phyloP scores from a whole-genome alignment of 1,140 invertebrate species.

The Euglossa dilemma region DNA sequence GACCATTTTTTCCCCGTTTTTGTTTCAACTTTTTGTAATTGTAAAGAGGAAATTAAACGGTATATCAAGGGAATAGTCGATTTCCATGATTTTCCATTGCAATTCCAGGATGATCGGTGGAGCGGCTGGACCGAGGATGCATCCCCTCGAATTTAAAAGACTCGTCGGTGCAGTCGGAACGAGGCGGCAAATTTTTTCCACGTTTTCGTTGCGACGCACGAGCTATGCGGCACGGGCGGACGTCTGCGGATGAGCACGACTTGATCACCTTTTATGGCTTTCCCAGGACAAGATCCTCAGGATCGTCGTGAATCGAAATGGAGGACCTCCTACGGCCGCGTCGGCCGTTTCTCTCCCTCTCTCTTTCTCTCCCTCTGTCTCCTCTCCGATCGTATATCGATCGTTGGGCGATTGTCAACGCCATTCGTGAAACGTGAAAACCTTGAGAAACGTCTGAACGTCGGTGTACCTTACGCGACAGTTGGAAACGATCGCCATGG shows the following conservation, averaged over 20 bases:
- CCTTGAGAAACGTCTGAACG: constrained; percentile 35
- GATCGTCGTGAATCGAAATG: constrained; percentile 53
- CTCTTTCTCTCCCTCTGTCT: background rate
- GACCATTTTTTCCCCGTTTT: too few species aligned
- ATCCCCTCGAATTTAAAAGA: background rate
- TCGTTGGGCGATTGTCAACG: constrained; percentile 55
- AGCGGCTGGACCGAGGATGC: background rate
- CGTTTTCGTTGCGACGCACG: constrained; percentile 34
- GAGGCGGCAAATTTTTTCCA: constrained; percentile 42
- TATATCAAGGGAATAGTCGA: too few species aligned
- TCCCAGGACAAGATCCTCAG: constrained; percentile 54
- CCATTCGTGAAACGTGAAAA: constrained; percentile 51
- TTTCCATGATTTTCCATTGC: background rate
- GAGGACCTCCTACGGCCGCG: constrained; percentile 53
- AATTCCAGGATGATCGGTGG: background rate
- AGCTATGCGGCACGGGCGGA: constrained; percentile 38
- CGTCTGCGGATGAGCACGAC: constrained; percentile 32
- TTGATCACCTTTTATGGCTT: constrained; percentile 62
- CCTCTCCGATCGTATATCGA: constrained; percentile 42
- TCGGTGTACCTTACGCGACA: constrained; percentile 2
- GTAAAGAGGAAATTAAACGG: too few species aligned
- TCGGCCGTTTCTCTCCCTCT: constrained; percentile 16
- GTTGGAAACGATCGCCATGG: constrained; percentile 34
- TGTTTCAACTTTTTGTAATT: too few species aligned
- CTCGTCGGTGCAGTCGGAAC: background rate